A percentile compares a stretch with the other conserved stretches of the same genome.
Conservation (phyloP, 2,888 invertebrate species). For the Pyrocoelia pectoralis region DNA sequence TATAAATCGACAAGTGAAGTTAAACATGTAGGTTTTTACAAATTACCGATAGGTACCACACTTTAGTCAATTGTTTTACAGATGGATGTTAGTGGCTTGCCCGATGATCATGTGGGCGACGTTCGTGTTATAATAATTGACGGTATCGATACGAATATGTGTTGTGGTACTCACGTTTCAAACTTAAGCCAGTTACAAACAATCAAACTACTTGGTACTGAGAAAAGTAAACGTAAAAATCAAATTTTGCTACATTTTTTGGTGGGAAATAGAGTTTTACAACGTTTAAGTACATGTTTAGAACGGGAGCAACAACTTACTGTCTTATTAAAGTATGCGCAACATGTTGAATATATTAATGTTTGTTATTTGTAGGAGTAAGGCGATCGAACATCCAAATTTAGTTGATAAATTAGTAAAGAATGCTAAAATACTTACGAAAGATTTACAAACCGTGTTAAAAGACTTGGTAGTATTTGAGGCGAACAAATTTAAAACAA, state of each 20-base stretch:
- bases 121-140: slow-evolving; percentile 81
- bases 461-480: slow-evolving; percentile 77
- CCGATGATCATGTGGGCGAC: slow-evolving; percentile 79
- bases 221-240: slow-evolving; percentile 76
- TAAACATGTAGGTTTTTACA: slow-evolving; percentile 46
- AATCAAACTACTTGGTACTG: slow-evolving; percentile 71
- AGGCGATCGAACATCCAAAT: slow-evolving; percentile 73
- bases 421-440: slow-evolving; percentile 69
- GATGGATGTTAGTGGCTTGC: slow-evolving; percentile 76
- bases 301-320: slow-evolving; percentile 75
- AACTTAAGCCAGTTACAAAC: slow-evolving; percentile 75
- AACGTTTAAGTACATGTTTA: slow-evolving; percentile 68
- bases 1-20: slow-evolving; percentile 65
- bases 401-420: slow-evolving; percentile 78
- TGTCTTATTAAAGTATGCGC: slow-evolving; percentile 73
- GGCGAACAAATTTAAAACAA: slow-evolving; percentile 66
- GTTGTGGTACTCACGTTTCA: slow-evolving; percentile 87
- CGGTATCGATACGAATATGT: slow-evolving; percentile 81
- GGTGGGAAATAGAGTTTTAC: slow-evolving; percentile 74
- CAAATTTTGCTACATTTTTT: slow-evolving; percentile 73
- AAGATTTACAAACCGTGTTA: slow-evolving; percentile 70
- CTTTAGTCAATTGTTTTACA: slow-evolving; percentile 47
- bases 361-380: slow-evolving; percentile 66
- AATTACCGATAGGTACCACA: too few relatives aligned
- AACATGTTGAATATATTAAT: not conserved